These are phyloP conservation scores for Galaxias olidus DNA, from an alignment of 2,797 vertebrate species.

Conservation along the genomic window DNA sequence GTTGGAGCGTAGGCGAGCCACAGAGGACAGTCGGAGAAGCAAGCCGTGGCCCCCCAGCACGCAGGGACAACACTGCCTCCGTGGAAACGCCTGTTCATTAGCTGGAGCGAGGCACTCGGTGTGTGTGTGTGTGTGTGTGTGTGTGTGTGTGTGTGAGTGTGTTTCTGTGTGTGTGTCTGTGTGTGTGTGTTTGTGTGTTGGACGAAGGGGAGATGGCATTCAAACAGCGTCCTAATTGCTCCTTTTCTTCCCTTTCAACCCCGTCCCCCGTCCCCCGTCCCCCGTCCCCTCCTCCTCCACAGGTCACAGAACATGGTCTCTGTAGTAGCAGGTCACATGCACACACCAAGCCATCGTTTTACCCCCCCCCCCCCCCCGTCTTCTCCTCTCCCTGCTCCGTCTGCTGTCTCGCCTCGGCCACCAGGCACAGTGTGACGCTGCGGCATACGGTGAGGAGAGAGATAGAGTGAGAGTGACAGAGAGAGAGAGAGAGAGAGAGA, in stretches of 20 bases:
- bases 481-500: constrained; percentile 1
- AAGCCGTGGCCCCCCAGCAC: too few species aligned
- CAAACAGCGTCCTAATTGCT: constrained; percentile 1
- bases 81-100: too few species aligned
- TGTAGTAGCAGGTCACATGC: too few species aligned
- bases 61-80: too few species aligned
- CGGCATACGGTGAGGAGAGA: constrained; percentile 23
- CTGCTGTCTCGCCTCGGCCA: neutral
- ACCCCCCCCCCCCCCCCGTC: constrained; percentile 10
- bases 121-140: too few species aligned
- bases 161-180: too few species aligned
- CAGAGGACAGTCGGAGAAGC: constrained; percentile 6
- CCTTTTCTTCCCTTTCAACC: too few species aligned
- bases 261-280: constrained; percentile 8
- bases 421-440: constrained; percentile 23
- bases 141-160: too few species aligned
- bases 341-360: constrained; percentile 4
- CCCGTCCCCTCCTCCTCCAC: neutral
- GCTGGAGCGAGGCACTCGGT: too few species aligned
- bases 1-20: too few species aligned
- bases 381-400: neutral
- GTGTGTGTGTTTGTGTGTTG: too few species aligned
- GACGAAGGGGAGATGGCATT: too few species aligned
- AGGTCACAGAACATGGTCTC: neutral
- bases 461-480: constrained; percentile 21